Evolutionary conservation across 1,140 invertebrate species (phyloP), one percentile per base, ranked within the genome.

Genomic region (Anoplolepis gracilipes): DNA sequence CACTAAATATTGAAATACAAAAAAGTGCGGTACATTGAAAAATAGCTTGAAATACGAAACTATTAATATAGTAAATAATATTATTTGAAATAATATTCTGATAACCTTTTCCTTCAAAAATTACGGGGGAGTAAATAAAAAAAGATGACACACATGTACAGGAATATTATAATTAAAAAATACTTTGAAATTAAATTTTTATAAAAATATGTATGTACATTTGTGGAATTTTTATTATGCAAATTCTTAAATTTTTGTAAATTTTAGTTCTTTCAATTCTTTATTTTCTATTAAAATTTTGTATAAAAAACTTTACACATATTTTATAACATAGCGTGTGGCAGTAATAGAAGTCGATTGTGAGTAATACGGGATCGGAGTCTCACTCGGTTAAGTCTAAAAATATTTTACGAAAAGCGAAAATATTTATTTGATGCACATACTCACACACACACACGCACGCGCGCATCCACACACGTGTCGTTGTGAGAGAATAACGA

Each of bases 381-480:
- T 46, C 53, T 33, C 36, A 65, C 36, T 81, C 67, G 39, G 53
- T 73, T 82, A 82, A 82, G 53, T 39, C 13, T 28, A 46, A 72
- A 82, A 82, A 73, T 82, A 73, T 82, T 82, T 82, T 46, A 82
- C 53, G 8, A 36, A 46, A 82, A 82, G 28, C 53, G 28, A 72
- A 82, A 73, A 73, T 82, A 72, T 82, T 81, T 81, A 70, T 81
- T 82, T 61, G 78, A 82, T 72, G 36, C 53, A 72, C n/a, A n/a
- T n/a, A n/a, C n/a, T n/a, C n/a, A n/a, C n/a, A n/a, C n/a, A n/a
- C n/a, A n/a, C n/a, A n/a, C n/a, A n/a, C n/a, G n/a, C n/a, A n/a
- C n/a, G n/a, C n/a, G n/a, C n/a, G n/a, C n/a, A n/a, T n/a, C n/a
- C n/a, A n/a, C n/a, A n/a, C n/a, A n/a, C 59, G 46, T 49, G 64